Base-by-base conservation (phyloP, 2,888 invertebrate genomes). In the Drosophila antonietae region DNA sequence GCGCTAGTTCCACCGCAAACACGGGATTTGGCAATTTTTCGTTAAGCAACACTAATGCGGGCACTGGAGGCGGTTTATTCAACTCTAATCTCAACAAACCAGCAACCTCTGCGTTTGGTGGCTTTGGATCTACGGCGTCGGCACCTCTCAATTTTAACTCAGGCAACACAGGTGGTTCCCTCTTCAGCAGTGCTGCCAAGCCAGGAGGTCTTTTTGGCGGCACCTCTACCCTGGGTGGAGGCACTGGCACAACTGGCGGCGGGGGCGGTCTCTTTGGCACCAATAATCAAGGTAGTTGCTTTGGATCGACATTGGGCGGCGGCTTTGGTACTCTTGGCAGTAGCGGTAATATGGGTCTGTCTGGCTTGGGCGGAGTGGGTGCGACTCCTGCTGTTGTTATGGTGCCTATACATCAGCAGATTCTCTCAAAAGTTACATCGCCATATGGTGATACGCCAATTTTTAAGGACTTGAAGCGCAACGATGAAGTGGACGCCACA, bases 371-470 rank as follows among this genome's bases (percentile, higher is more conserved):
- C 20, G 57, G 85, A 9, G 66, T 90, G 3, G 83, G 80, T 3
- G 72, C 77, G 3, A 64, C 88, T 33, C 91, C 90, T 59, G 75
- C 86, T 49, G 83, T 90, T 47, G 56, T 55, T 0, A 20, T 68
- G 2, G 91, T 93, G 43, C 93, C 94, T 3, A 93, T 96, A 0
- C 96, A 96, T 92, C 96, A 96, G 74, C 96, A 96, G 90, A 96
- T 96, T 31, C 92, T 97, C 63, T 94, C 96, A 0, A 93, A 97
- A 46, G 95, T 96, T 0, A 95, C 96, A 1, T 94, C 96, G 0
- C 98, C 98, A 0, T 98, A 97, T 90, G 98, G 98, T 0, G 97
- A 98, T 91, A 96, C 96, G 41, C 96, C 97, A 0, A 94, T 98
- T 1, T 96, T 97, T 91, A 96, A 96, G 86, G 96, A 97, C 89